Evolutionary conservation across 2,113 vertebrate species (phyloP).

Genomic region (Acanthochromis polyacanthus): DNA sequence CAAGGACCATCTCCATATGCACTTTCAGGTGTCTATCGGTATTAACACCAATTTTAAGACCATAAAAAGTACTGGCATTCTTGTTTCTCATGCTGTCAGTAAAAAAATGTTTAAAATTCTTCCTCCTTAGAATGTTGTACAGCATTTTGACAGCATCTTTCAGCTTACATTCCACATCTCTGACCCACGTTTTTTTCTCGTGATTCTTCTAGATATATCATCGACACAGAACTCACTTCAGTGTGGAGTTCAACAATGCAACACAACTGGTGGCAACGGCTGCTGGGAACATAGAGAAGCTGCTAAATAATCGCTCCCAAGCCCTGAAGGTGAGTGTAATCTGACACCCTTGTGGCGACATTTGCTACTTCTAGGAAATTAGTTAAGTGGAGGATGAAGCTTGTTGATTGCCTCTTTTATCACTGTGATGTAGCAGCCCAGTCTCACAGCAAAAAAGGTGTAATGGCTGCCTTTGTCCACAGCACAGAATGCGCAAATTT

Average conservation of each 20-base stretch:
- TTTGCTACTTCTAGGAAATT: not conserved
- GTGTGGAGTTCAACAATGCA: conserved; percentile 91
- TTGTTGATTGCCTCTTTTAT: not conserved
- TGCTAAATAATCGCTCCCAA: conserved; percentile 90
- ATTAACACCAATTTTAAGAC: too few relatives aligned
- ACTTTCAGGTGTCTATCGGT: too few relatives aligned
- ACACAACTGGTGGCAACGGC: conserved; percentile 90
- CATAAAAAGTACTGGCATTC: too few relatives aligned
- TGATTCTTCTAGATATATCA: conserved; percentile 87
- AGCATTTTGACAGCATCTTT: not conserved
- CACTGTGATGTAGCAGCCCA: not conserved
- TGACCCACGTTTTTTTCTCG: conserved; percentile 36
- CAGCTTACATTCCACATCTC: not conserved
- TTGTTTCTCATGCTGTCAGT: too few relatives aligned
- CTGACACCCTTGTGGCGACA: not conserved
- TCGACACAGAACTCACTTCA: conserved; percentile 87
- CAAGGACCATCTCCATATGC: too few relatives aligned
- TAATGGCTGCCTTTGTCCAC: too few relatives aligned
- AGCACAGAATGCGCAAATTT: too few relatives aligned
- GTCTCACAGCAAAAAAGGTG: too few relatives aligned
- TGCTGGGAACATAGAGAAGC: conserved; percentile 92
- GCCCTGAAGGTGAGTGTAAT: conserved; percentile 90
- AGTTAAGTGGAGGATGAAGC: not conserved
- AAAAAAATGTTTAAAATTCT: too few relatives aligned
- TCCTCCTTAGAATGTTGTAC: too few relatives aligned